Base-by-base conservation (phyloP, 1,140 invertebrate species). In the Dufourea novaeangliae region DNA sequence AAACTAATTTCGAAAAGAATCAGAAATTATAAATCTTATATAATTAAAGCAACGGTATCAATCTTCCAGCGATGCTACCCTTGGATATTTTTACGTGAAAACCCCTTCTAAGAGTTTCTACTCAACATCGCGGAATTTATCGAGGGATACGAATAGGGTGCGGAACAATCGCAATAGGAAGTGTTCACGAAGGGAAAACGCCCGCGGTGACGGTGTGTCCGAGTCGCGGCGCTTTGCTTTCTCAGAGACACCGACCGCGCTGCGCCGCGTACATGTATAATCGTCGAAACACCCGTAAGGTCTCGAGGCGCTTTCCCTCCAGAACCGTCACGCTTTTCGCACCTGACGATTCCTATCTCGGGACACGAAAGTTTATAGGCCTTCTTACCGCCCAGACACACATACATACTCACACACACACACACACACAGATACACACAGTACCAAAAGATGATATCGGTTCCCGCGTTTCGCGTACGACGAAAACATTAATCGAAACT, bases 261-360 rank as follows among this genome's bases (percentile, higher is more conserved):
- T 50, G 34, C n/a, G n/a, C n/a, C n/a, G n/a, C n/a, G n/a, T n/a
- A 52, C 54, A 56, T 71, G 62, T 71, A 77, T 77, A 77, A 56
- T 77, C 63, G 67, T 64, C 69, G 76, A 39, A 32, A 52, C 50
- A 59, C 56, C 62, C 54, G 74, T 52, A 85, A 79, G 79, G 81
- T 80, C 80, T 73, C 63, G 64, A 82, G 87, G 86, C 90, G 90
- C 91, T 92, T 92, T 92, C 91, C 90, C 90, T 87, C 85, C 84
- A 89, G 87, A 89, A 88, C 90, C 90, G 91, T 92, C 90, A 92
- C 91, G 91, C 91, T 92, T 92, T 92, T 92, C 88, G 91, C 90
- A 87, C 88, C 86, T 90, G 88, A 90, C 88, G 89, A 90, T 90
- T 85, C 86, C 86, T 86, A 90, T 89, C 90, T 87, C 87, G 82